Evolutionary conservation across 2,797 vertebrate genomes (phyloP).

Genomic region (Strix occidentalis): DNA sequence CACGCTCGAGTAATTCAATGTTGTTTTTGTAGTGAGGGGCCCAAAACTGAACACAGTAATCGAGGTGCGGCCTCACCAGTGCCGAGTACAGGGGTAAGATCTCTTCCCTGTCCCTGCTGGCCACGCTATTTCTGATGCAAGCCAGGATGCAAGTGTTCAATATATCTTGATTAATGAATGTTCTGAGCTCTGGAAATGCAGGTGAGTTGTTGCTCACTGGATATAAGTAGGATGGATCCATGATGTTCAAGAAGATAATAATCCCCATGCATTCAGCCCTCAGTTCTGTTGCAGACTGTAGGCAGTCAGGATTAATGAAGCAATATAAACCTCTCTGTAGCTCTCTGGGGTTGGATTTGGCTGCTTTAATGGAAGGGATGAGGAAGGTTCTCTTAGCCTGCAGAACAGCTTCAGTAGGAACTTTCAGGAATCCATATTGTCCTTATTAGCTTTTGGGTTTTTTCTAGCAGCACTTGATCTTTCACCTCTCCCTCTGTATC

Average conservation of each 20-base stretch:
- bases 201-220: background rate
- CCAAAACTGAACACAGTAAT: too few species aligned
- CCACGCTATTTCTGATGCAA: too few species aligned
- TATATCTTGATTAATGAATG: background rate
- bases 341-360: background rate
- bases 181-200: background rate
- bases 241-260: background rate
- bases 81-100: too few species aligned
- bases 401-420: background rate
- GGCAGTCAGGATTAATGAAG: background rate
- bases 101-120: too few species aligned
- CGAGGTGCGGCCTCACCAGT: too few species aligned
- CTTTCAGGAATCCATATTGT: background rate
- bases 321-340: background rate
- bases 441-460: accelerated
- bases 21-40: too few species aligned
- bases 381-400: background rate
- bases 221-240: background rate
- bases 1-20: too few species aligned
- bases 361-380: background rate
- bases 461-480: background rate
- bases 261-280: background rate
- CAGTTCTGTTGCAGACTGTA: background rate
- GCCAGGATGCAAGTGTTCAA: background rate
- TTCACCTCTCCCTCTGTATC: background rate